Evolutionary conservation across 2,888 invertebrate species (phyloP), one percentile per base, ranked within the genome.

Genomic region (Lacanobia wlatinum): DNA sequence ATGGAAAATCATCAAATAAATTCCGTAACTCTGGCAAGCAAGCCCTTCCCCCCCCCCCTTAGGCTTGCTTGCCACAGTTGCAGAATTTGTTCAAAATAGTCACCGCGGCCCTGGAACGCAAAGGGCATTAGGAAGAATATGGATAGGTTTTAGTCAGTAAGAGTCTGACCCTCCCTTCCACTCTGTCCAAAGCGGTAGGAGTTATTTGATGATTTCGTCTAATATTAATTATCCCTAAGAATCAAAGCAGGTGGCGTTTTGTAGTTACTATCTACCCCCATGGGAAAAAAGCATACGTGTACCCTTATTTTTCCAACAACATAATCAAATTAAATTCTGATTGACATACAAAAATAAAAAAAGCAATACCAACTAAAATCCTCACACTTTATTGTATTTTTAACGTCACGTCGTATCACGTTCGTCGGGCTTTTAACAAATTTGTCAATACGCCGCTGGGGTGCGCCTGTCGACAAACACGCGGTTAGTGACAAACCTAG

Each of bases 381-480:
- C 21, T 40, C 28, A 48, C 56, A 50, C 59, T 61, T 70, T 55
- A 12, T 21, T 77, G 61, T 53, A 60, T 73, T 80, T 84, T 78
- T 74, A 67, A 46, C 55, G 21, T 28, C 21, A 40, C 10, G 12
- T 9, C 61, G 60, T 84, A 86, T 84, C 84, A 76, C 46, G 75
- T 86, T 73, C 64, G 38, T 23, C 23, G 60, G 21, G 80, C 84
- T 85, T 86, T 85, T 83, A 85, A 78, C 86, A 70, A 82, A 80
- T 77, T 84, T 85, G 84, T 80, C 72, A 80, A 84, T 74, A 86
- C 38, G 38, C 65, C 53, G 16, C 38, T 56, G 53, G 80, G 84
- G 64, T 73, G 68, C 65, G 63, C 64, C 75, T 48, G 60, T 74
- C 52, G 63, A n/a, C 75, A 78, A 84, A 86, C 86, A 86, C 16